Conservation (phyloP, 1,140 invertebrate genomes). For the Manduca sexta region DNA sequence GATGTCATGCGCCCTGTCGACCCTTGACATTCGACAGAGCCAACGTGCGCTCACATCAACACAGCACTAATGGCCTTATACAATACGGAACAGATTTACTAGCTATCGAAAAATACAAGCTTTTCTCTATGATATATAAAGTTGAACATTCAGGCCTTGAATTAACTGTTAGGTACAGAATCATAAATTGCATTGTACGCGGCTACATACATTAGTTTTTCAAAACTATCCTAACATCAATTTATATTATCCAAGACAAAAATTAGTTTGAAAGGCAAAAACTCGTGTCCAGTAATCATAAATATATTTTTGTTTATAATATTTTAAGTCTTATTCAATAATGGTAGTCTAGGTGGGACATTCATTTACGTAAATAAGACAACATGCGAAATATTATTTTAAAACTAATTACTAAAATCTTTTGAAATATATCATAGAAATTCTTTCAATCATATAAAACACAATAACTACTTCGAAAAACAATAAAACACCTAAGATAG, state of each 20-base stretch:
- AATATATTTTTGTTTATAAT: conserved; percentile 26
- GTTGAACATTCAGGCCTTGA: conserved; percentile 26
- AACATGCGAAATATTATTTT: conserved; percentile 1
- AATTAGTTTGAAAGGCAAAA: conserved; percentile 11
- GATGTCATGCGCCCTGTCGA: too few relatives aligned
- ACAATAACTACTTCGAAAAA: conserved; percentile 9
- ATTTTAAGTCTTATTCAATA: conserved; percentile 53
- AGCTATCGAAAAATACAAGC: conserved; percentile 35
- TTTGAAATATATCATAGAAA: neutral
- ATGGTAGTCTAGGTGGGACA: conserved; percentile 65
- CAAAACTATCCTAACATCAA: conserved; percentile 22
- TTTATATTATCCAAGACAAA: conserved; percentile 17
- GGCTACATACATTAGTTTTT: conserved; percentile 3
- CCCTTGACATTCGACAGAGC: too few relatives aligned
- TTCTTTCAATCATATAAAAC: conserved; percentile 3
- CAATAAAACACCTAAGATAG: conserved; percentile 7
- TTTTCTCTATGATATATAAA: conserved; percentile 27
- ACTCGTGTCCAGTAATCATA: conserved; percentile 8
- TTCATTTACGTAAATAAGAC: conserved; percentile 33
- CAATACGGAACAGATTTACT: conserved; percentile 22
- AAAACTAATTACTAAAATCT: conserved; percentile 9
- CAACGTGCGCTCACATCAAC: too few relatives aligned
- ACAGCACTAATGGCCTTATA: too few relatives aligned
- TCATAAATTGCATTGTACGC: conserved; percentile 4
- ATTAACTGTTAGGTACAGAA: conserved; percentile 7